phyloP scores from a whole-genome alignment of 1,140 invertebrate species.

The Phortica variegata region DNA sequence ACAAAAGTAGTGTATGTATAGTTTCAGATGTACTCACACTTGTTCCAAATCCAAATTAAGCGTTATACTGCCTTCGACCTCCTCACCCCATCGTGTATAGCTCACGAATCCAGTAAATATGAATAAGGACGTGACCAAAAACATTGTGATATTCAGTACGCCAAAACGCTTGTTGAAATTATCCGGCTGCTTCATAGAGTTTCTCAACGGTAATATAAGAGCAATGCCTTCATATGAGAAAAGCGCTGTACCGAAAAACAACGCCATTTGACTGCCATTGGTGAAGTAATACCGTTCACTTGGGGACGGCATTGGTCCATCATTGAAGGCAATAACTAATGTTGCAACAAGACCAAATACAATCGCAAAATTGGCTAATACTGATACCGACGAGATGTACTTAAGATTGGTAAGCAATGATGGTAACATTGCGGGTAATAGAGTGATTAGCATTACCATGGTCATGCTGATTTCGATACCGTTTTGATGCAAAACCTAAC shows the following conservation, averaged over 20 bases:
- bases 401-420: constrained; percentile 77
- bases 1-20: constrained; percentile 1
- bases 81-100: constrained; percentile 71
- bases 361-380: constrained; percentile 70
- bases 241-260: constrained; percentile 75
- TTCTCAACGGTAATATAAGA: constrained; percentile 81
- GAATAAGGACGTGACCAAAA: constrained; percentile 73
- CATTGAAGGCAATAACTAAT: constrained; percentile 68
- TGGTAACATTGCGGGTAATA: constrained; percentile 71
- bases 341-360: constrained; percentile 66
- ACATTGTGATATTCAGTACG: constrained; percentile 78
- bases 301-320: constrained; percentile 65
- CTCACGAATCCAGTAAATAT: constrained; percentile 72
- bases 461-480: constrained; percentile 63
- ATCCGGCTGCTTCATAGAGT: constrained; percentile 79
- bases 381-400: constrained; percentile 71
- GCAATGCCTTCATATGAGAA: constrained; percentile 80
- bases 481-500: constrained; percentile 68
- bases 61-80: constrained; percentile 65
- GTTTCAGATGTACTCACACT: constrained; percentile 36
- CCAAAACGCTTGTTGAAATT: constrained; percentile 74
- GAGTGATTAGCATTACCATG: constrained; percentile 69
- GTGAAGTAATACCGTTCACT: constrained; percentile 60
- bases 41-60: constrained; percentile 62
- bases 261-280: constrained; percentile 62